Evolutionary conservation across 2,797 vertebrate species (phyloP).

Genomic region (Heteromormyrus szaboi): DNA sequence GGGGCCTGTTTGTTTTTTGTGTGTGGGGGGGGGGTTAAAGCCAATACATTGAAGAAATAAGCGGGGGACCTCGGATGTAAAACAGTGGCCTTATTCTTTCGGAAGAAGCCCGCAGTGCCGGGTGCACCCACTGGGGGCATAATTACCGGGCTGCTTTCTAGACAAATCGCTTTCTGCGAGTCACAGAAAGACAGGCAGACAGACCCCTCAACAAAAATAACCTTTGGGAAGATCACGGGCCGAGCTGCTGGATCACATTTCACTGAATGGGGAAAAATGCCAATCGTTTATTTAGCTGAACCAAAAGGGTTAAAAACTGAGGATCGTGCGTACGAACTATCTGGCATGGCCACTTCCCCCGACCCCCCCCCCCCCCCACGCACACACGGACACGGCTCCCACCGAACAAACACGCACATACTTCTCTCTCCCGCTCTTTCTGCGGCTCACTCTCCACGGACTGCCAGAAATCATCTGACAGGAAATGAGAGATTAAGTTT

Average conservation of each 20-base stretch:
- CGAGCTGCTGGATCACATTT: slow-evolving; percentile 27
- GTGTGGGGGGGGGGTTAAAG: slow-evolving; percentile 18
- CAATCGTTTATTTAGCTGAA: not conserved
- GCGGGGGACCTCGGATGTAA: slow-evolving; percentile 37
- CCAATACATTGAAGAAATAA: slow-evolving; percentile 1
- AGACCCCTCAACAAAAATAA: slow-evolving; percentile 42
- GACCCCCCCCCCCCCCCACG: not conserved
- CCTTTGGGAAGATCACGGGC: slow-evolving; percentile 37
- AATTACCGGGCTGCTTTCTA: slow-evolving; percentile 52
- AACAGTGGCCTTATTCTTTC: slow-evolving; percentile 47
- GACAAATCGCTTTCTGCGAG: slow-evolving; percentile 42
- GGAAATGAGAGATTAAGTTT: slow-evolving; percentile 95
- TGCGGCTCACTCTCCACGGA: slow-evolving; percentile 37
- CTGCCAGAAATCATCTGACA: slow-evolving; percentile 91
- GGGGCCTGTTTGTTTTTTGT: slow-evolving; percentile 36
- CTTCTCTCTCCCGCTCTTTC: slow-evolving; percentile 8
- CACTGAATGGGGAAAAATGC: slow-evolving; percentile 34
- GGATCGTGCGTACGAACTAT: slow-evolving; percentile 15
- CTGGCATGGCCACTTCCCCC: not conserved
- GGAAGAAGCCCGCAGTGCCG: slow-evolving; percentile 28
- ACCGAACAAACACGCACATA: slow-evolving; percentile 1
- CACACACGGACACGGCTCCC: not conserved
- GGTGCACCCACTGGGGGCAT: slow-evolving; percentile 41
- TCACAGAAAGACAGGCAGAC: slow-evolving; percentile 31
- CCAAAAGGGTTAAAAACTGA: slow-evolving; percentile 21